A percentile compares a stretch with the other conserved stretches of the same genome.
Evolutionary conservation across 1,140 invertebrate species (phyloP).

Genomic region (Drosophila repletoides): DNA sequence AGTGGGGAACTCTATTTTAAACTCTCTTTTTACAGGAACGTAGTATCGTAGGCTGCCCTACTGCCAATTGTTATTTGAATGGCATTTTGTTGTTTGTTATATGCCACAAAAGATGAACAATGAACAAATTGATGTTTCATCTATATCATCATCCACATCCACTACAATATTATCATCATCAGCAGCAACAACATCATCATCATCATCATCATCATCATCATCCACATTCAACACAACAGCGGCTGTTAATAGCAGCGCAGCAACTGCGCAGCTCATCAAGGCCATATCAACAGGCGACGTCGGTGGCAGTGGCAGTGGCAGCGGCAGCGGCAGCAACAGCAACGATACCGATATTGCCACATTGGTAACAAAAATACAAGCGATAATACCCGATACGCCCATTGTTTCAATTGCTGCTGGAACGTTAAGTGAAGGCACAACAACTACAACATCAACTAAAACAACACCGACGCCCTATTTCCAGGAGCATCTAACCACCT

Average conservation of each 20-base stretch:
- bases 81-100: conserved; percentile 49
- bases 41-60: conserved; percentile 13
- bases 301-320: neutral
- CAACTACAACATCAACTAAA: conserved; percentile 74
- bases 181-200: neutral
- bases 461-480: conserved; percentile 71
- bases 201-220: neutral
- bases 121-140: conserved; percentile 49
- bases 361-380: conserved; percentile 50
- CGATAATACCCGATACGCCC: conserved; percentile 74
- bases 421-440: conserved; percentile 73
- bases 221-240: conserved; percentile 3
- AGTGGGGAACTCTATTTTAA: too few species aligned
- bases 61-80: conserved; percentile 28
- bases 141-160: conserved; percentile 34
- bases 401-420: conserved; percentile 78
- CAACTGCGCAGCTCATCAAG: conserved; percentile 35
- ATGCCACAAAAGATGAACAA: conserved; percentile 55
- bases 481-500: conserved; percentile 52
- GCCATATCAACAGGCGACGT: conserved; percentile 40
- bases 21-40: too few species aligned
- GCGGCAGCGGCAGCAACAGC: neutral
- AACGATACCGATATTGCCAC: conserved; percentile 28
- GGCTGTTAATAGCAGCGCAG: conserved; percentile 5
- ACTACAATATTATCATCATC: neutral